phyloP scores from a whole-genome alignment of 92 coral and sea anemone species.

The Parazoanthus swiftii region DNA sequence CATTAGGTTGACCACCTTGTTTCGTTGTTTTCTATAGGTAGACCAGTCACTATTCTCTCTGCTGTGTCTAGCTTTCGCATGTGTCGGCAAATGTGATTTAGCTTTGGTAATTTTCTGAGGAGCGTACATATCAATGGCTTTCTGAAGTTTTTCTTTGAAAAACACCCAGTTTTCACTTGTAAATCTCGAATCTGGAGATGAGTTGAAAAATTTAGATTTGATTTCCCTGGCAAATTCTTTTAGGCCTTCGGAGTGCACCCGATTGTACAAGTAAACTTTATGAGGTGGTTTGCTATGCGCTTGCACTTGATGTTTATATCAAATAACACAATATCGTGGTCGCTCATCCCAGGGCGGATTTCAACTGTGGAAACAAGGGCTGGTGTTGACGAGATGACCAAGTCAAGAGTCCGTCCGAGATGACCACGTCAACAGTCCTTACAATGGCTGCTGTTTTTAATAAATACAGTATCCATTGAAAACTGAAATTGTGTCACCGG shows the following conservation, averaged over 20 bases:
- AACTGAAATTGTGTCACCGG: too few relatives aligned
- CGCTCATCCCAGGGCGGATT: neutral
- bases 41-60: neutral
- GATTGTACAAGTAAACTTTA: conserved; percentile 1
- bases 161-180: neutral
- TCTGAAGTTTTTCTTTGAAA: neutral
- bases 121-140: neutral
- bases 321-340: neutral
- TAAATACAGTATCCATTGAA: too few relatives aligned
- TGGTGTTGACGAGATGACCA: too few relatives aligned
- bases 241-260: conserved; percentile 19
- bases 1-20: conserved; percentile 9
- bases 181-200: conserved; percentile 7
- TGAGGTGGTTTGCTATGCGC: conserved; percentile 21
- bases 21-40: neutral
- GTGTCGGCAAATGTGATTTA: conserved; percentile 3
- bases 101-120: conserved; percentile 12
- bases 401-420: neutral
- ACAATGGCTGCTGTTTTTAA: too few relatives aligned
- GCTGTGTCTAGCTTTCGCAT: conserved; percentile 6
- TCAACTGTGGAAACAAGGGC: neutral
- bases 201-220: conserved; percentile 5
- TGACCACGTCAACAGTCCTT: neutral
- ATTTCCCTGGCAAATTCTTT: neutral
- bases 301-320: conserved; percentile 2